Base-by-base conservation (phyloP, 1,140 invertebrate species). In the Episyrphus balteatus region DNA sequence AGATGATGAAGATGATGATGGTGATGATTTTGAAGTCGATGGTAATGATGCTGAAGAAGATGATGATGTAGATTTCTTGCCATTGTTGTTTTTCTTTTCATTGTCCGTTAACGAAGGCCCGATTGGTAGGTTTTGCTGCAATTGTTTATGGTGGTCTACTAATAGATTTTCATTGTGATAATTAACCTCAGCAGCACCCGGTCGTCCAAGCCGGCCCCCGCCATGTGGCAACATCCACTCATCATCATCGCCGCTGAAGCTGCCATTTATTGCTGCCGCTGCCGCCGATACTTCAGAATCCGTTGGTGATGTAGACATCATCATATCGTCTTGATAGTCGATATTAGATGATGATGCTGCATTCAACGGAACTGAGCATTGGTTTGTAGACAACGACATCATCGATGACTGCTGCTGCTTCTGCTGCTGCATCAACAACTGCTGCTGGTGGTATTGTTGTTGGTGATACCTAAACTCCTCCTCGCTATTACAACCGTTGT, bases 131-230 rank as follows among this genome's bases (percentile, higher is more conserved):
- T 50, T 32, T 40, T 53, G 44, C 34, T 51, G 55, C 47, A 49
- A 49, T 49, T 57, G 18, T 31, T 31, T 14, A 34, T 15, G 47
- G 43, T 26, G 36, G 36, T 33, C 48, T 48, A 40, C 31, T 47
- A 26, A 26, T 51, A 60, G 53, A 50, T 59, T 55, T 52, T 66
- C 60, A 56, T 62, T 59, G 47, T 66, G 62, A 63, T 66, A 66
- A 52, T 66, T 60, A 55, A 65, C 66, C 53, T 60, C 64, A 67
- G 64, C 64, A 67, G 64, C 64, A 67, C 60, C 64, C 64, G 64
- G 64, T 62, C 59, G 65, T 53, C 64, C 64, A 66, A 67, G 66
- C 64, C 64, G 61, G 54, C 60, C 64, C 64, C 58, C 64, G 53
- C 61, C 59, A 60, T 61, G 61, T 58, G 62, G 62, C 59, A 61